Percentiles rank a stretch among this genome's conserved stretches.
These are phyloP conservation scores for Ophion costatus DNA, from an alignment of 2,888 invertebrate species.

Conservation along the genomic window DNA sequence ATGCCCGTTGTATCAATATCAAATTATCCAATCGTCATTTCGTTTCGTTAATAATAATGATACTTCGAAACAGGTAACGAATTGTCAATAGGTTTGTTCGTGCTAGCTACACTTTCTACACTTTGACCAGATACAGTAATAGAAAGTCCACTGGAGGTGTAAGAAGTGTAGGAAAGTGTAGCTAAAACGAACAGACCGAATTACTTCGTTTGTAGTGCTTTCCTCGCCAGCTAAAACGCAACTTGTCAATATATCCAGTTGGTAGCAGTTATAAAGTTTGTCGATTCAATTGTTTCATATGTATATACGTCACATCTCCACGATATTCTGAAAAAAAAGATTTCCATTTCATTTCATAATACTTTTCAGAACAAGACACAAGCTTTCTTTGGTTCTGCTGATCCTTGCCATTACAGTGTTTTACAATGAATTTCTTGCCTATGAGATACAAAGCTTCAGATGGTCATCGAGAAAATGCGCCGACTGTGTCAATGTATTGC, in stretches of 20 bases:
- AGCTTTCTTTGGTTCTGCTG: conserved; percentile 70
- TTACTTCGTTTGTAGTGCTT: background rate
- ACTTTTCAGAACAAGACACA: conserved; percentile 74
- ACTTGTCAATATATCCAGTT: background rate
- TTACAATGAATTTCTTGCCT: conserved; percentile 86
- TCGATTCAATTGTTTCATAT: background rate
- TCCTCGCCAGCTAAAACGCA: background rate
- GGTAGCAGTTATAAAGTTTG: background rate
- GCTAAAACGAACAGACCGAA: too few species aligned
- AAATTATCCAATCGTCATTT: conserved; percentile 38
- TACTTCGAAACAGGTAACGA: conserved; percentile 62
- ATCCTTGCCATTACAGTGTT: conserved; percentile 77
- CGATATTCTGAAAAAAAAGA: background rate
- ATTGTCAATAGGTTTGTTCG: too few species aligned
- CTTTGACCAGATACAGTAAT: too few species aligned
- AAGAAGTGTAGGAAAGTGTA: too few species aligned
- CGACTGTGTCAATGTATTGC: conserved; percentile 87
- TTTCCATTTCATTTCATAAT: background rate
- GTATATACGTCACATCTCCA: background rate
- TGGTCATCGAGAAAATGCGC: conserved; percentile 83
- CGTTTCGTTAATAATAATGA: conserved; percentile 50
- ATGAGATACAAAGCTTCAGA: conserved; percentile 84
- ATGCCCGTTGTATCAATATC: conserved; percentile 36
- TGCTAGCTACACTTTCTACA: too few species aligned
- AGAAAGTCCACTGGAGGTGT: too few species aligned